A percentile compares a stretch with the other conserved stretches of the same genome.
These are phyloP conservation scores for Clavelina lepadiformis DNA, from an alignment of 23 tunicate genomes.

Conservation along the genomic window DNA sequence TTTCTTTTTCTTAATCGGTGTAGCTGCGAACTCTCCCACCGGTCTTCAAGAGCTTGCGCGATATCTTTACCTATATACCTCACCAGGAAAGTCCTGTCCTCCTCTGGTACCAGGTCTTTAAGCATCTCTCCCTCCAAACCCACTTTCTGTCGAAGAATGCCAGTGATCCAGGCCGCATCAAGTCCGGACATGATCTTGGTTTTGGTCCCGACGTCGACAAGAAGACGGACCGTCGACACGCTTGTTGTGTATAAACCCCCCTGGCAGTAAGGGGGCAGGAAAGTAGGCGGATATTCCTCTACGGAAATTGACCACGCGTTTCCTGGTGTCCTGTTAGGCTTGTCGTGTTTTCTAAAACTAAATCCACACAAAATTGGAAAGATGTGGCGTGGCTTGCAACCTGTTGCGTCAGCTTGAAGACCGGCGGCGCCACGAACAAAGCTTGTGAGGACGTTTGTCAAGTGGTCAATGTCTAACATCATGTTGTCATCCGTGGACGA, in stretches of 20 bases:
- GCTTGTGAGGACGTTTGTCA: background rate
- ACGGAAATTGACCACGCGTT: conserved; percentile 20
- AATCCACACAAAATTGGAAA: conserved; percentile 29
- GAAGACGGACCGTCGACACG: conserved; percentile 14
- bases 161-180: conserved; percentile 38
- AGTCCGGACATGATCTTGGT: conserved; percentile 7
- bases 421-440: conserved; percentile 1
- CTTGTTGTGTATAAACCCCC: conserved; percentile 30
- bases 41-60: too few relatives aligned
- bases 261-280: conserved; percentile 28
- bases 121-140: conserved; percentile 2
- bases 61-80: too few relatives aligned
- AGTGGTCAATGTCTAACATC: background rate
- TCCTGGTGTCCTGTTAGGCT: background rate
- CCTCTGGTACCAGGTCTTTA: too few relatives aligned
- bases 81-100: too few relatives aligned
- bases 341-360: conserved; percentile 8
- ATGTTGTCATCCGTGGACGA: conserved; percentile 35
- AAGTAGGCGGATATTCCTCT: conserved; percentile 19
- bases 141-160: conserved; percentile 31
- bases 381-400: background rate
- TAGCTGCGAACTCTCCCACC: too few relatives aligned
- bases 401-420: background rate
- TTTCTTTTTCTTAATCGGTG: too few relatives aligned
- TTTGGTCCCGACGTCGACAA: conserved; percentile 22